phyloP scores from a whole-genome alignment of 2,797 vertebrate species.

The Rousettus madagascariensis region DNA sequence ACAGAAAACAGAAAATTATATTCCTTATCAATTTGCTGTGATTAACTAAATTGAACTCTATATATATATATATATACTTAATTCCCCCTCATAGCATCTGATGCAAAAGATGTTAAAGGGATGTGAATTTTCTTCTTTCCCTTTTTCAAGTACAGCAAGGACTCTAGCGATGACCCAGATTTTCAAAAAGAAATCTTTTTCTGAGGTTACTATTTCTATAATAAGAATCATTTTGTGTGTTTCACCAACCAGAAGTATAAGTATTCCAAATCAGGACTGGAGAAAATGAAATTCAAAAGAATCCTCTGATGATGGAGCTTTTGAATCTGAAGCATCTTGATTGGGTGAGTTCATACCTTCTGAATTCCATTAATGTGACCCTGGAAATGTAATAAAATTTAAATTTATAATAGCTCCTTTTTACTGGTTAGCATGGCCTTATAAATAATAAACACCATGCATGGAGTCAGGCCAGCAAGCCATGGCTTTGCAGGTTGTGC shows the following conservation, averaged over 20 bases:
- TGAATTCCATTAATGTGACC: background rate
- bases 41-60: background rate
- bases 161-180: background rate
- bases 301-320: background rate
- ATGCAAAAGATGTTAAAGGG: background rate
- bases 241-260: background rate
- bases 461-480: background rate
- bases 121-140: background rate
- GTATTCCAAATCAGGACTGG: background rate
- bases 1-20: background rate
- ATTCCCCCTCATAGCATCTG: background rate
- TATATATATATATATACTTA: background rate
- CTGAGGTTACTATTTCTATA: background rate
- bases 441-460: background rate
- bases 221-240: background rate
- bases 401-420: background rate
- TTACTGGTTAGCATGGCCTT: background rate
- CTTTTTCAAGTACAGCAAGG: background rate
- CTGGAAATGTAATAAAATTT: background rate
- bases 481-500: background rate
- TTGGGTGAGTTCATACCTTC: background rate
- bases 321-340: background rate
- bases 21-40: background rate
- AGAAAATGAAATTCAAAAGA: background rate
- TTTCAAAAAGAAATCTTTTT: background rate